Evolutionary conservation across 2,888 invertebrate species (phyloP), one percentile per base, ranked within the genome.

Genomic region (Drosophila melanosoma): DNA sequence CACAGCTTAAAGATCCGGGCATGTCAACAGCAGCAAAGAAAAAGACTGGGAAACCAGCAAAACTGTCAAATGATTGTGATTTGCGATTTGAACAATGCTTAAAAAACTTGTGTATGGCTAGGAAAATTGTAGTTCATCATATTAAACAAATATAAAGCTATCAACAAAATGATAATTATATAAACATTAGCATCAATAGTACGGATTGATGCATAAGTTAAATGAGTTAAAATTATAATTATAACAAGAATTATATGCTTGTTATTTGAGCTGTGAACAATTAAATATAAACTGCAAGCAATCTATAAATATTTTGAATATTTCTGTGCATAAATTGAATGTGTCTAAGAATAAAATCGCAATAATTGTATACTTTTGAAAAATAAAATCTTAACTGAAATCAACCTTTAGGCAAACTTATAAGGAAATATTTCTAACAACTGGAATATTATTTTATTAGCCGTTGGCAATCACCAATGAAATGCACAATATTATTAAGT

Each of bases 1-100:
- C 67, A 76, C 49, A 60, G 57, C 36, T 36, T 32, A 11, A 61
- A 76, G 79, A 76, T 78, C 76, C 79, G 76, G 76, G n/a, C 74
- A 36, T 64, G 71, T 60, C 51, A 42, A 40, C 54, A 61, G 26
- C 42, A 61, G 20, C 26, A 11, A 29, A 51, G 5, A 49, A 40
- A 36, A 36, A 54, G 10, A 36, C 23, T 17, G 26, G 6, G 26
- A 56, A 38, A 38, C 12, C 17, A 38, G 33, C 11, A 38, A 29
- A 51, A 38, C 20, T 36, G 36, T 29, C 49, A 26, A 23, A 35
- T 20, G 15, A 23, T 45, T 26, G 26, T 26, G 26, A 26, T 26
- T 23, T 42, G 56, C 15, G 26, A 38, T 26, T 56, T 56, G 10
- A 56, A 40, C 15, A 15, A 40, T n/a, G 10, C 29, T 8, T 51